phyloP scores from a whole-genome alignment of 2,797 vertebrate genomes.

The Cossypha niveicapilla region DNA sequence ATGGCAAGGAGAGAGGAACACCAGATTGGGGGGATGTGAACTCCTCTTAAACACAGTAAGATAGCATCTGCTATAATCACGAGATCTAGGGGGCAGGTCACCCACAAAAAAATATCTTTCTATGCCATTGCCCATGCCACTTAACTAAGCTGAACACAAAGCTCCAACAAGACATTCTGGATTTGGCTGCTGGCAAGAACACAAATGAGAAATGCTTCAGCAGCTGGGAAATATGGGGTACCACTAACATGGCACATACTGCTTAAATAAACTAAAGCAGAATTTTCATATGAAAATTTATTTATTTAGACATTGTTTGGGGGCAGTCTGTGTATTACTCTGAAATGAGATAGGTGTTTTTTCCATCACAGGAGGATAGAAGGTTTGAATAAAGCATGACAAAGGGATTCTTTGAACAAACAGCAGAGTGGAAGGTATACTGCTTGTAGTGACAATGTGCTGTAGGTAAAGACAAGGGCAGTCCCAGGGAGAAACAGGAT shows the following conservation, averaged over 20 bases:
- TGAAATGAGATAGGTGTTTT: background rate
- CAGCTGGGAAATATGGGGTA: background rate
- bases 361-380: background rate
- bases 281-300: background rate
- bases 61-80: background rate
- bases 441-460: background rate
- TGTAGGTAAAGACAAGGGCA: background rate
- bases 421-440: background rate
- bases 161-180: background rate
- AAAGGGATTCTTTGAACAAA: background rate
- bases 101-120: background rate
- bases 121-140: background rate
- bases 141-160: background rate
- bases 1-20: background rate
- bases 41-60: background rate
- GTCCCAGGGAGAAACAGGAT: background rate
- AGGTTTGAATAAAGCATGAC: background rate
- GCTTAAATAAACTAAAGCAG: background rate
- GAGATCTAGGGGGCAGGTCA: background rate
- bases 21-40: background rate
- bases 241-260: background rate
- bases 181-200: conserved; percentile 37
- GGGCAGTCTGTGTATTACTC: background rate
- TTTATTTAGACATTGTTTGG: background rate
- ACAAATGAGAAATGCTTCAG: conserved; percentile 26